Percentiles rank a stretch among this genome's conserved stretches.
Evolutionary conservation across 2,113 vertebrate species (phyloP).

Genomic region (Nicator chloris): DNA sequence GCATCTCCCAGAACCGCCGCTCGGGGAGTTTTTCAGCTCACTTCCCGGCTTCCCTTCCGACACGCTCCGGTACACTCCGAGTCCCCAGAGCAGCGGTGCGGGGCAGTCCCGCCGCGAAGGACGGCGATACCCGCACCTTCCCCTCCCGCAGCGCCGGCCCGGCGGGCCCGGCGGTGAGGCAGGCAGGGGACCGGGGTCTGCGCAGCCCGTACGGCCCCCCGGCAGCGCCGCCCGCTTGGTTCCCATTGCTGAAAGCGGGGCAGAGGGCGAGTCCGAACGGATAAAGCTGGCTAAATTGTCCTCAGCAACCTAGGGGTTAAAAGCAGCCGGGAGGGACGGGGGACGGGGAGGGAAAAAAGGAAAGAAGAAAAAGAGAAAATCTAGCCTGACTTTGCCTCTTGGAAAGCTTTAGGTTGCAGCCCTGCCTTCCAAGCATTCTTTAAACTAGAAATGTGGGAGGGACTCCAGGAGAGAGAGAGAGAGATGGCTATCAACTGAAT

Average conservation of each 20-base stretch:
- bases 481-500: slow-evolving; percentile 75
- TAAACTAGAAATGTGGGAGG: slow-evolving; percentile 77
- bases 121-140: not conserved
- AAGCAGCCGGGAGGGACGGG: not conserved
- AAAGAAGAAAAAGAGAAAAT: not conserved
- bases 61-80: not conserved
- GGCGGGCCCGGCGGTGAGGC: not conserved
- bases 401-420: slow-evolving; percentile 74
- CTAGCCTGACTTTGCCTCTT: slow-evolving; percentile 65
- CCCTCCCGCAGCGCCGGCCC: not conserved
- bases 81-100: not conserved
- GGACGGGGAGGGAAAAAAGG: not conserved
- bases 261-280: not conserved
- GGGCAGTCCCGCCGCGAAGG: not conserved
- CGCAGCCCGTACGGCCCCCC: not conserved
- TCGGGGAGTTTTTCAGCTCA: not conserved
- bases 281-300: not conserved
- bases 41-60: not conserved
- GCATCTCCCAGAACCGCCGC: not conserved
- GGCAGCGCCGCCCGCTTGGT: not conserved
- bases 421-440: slow-evolving; percentile 87
- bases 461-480: slow-evolving; percentile 67
- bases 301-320: slow-evolving; percentile 64
- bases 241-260: not conserved
- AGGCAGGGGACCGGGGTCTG: not conserved